phyloP scores from a whole-genome alignment of 2,797 vertebrate genomes.

The Lepilemur septentrionalis region DNA sequence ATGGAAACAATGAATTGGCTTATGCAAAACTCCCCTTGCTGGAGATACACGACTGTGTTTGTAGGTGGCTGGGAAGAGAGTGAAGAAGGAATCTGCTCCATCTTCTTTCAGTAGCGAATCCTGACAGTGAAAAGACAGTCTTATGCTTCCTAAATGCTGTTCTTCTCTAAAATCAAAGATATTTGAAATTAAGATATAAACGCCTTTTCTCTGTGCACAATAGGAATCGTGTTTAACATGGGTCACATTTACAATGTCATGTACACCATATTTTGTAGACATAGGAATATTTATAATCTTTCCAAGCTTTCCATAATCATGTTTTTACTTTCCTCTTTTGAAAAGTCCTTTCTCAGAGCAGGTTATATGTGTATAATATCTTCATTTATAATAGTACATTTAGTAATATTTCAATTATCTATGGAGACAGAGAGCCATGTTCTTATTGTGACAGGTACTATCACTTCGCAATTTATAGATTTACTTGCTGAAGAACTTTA shows the following conservation, averaged over 20 bases:
- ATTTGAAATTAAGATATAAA: slow-evolving; percentile 19
- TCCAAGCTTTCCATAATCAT: slow-evolving; percentile 57
- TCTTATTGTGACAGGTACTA: background rate
- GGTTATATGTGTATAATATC: slow-evolving; percentile 41
- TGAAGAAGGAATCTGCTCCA: background rate
- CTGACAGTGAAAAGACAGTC: background rate
- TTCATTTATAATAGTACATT: slow-evolving; percentile 12
- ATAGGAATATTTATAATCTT: slow-evolving; percentile 70
- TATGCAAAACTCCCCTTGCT: background rate
- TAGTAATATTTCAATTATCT: slow-evolving; percentile 4
- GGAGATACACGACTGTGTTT: background rate
- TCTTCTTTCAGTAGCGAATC: background rate
- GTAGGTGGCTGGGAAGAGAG: background rate
- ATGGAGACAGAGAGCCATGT: background rate
- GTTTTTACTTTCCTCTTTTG: slow-evolving; percentile 63
- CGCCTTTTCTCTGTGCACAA: slow-evolving; percentile 36
- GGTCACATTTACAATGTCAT: slow-evolving; percentile 21
- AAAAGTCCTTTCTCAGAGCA: slow-evolving; percentile 64
- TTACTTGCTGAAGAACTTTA: background rate
- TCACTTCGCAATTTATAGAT: background rate
- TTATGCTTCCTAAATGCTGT: background rate
- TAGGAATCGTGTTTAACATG: background rate
- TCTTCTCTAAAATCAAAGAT: background rate
- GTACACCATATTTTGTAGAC: slow-evolving; percentile 67
- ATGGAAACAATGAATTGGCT: background rate